Evolutionary conservation across 2,888 invertebrate genomes (phyloP), one percentile per base, ranked within the genome.

Genomic region (Thymelicus sylvestris): DNA sequence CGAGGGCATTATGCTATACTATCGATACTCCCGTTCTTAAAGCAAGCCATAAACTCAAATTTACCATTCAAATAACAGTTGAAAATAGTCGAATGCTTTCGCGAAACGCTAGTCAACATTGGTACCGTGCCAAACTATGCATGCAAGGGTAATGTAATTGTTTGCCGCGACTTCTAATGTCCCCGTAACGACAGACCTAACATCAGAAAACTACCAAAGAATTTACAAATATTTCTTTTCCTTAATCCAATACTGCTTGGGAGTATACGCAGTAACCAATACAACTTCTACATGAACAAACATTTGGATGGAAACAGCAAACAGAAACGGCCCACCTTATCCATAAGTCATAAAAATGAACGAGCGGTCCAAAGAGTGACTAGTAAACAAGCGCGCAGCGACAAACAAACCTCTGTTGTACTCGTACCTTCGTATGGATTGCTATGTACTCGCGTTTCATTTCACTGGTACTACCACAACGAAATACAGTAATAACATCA

Each of bases 341-440:
- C 87, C 90, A 89, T 93, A 92, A 91, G 86, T 93, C 92, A 91
- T 91, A 89, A 89, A 90, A 92, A 91, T 87, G 87, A 88, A 87
- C 86, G 86, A 87, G 83, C 83, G 84, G 83, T 79, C 83, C 86
- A 86, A 89, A 86, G 82, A 83, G 80, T 83, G 83, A 80, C 85
- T 82, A 82, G 82, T 38, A 66, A 80, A 81, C 86, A 89, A 91
- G 91, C 86, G 88, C 81, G 74, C 79, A 76, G 78, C 79, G 81
- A 82, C 84, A 88, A 86, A 87, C 86, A 86, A 83, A 50, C 41
- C 57, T 64, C 41, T 50, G 65, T n/a, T n/a, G n/a, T n/a, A n/a
- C n/a, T n/a, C n/a, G n/a, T 71, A 50, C 65, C 66, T 52, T 38
- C 41, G 13, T 60, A 66, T 70, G 52, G 60, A 70, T 71, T 66